Conservation (phyloP, 92 coral and sea anemone genomes). For the Palythoa caribaeorum region DNA sequence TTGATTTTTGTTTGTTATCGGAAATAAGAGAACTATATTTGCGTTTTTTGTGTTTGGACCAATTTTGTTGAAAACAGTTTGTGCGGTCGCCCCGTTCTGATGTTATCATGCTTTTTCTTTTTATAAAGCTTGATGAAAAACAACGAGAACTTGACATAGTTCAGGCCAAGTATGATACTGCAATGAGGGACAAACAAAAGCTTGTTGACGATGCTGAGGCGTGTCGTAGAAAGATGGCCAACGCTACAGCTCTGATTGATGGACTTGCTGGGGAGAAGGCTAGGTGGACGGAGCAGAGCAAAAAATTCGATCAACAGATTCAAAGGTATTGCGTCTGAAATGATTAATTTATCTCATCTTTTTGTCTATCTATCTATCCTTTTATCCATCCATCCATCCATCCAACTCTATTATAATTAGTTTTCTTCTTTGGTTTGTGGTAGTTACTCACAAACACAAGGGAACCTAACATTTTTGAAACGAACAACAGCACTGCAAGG, state of each 20-base stretch:
- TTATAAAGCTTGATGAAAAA: slow-evolving; percentile 84
- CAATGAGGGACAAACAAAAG: slow-evolving; percentile 95
- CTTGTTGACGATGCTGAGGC: slow-evolving; percentile 99
- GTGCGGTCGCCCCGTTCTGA: background rate
- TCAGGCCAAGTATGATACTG: slow-evolving; percentile 97
- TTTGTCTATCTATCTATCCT: background rate
- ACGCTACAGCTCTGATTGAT: slow-evolving; percentile 98
- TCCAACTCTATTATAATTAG: too few species aligned
- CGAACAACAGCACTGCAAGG: too few species aligned
- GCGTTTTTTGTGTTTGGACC: background rate
- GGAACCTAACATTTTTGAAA: too few species aligned
- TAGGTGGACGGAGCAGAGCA: slow-evolving; percentile 99
- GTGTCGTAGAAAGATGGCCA: slow-evolving; percentile 96
- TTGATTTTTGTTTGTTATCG: too few species aligned
- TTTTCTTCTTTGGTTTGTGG: too few species aligned
- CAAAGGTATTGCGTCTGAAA: slow-evolving; percentile 69
- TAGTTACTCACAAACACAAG: too few species aligned
- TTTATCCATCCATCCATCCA: too few species aligned
- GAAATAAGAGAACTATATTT: too few species aligned
- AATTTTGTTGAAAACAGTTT: background rate
- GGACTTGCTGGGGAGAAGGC: slow-evolving; percentile 98
- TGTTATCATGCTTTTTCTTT: background rate
- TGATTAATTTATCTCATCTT: background rate
- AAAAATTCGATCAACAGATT: slow-evolving; percentile 98
- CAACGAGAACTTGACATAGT: slow-evolving; percentile 94